Percentiles rank a stretch among this genome's conserved stretches.
Conservation (phyloP, 1,140 invertebrate species). For the Linepithema humile region DNA sequence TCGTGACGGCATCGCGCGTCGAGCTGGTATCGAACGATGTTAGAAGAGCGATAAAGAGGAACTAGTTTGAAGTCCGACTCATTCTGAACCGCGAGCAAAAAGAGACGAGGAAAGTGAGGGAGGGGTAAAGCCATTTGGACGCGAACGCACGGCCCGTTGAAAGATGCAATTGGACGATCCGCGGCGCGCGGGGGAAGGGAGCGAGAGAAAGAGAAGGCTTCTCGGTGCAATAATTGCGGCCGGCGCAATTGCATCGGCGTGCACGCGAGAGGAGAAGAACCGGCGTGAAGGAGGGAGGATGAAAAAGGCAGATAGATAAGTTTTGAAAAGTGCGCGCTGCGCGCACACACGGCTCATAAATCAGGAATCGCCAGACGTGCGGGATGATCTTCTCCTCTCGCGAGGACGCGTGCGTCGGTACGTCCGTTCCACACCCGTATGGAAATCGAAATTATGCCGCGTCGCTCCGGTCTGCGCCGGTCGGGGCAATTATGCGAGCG, state of each 20-base stretch:
- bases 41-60: conserved; percentile 41
- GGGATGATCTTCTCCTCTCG: conserved; percentile 59
- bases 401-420: conserved; percentile 1
- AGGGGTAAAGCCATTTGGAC: conserved; percentile 18
- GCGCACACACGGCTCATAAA: conserved; percentile 71
- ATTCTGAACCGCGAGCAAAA: conserved; percentile 24
- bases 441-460: conserved; percentile 65
- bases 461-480: neutral
- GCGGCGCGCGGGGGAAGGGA: neutral
- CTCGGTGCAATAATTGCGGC: conserved; percentile 62
- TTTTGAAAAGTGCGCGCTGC: conserved; percentile 56
- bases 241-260: conserved; percentile 54
- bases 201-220: neutral
- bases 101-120: neutral
- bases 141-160: conserved; percentile 39
- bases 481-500: conserved; percentile 59
- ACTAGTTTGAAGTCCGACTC: conserved; percentile 41
- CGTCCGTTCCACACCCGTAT: conserved; percentile 39
- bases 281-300: neutral
- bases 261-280: neutral
- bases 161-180: conserved; percentile 60
- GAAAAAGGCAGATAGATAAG: conserved; percentile 50
- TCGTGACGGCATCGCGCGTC: neutral
- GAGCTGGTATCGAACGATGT: conserved; percentile 10
- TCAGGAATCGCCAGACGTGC: conserved; percentile 72